Evolutionary conservation across 2,113 vertebrate species (phyloP).

Genomic region (Microcebus griseorufus): DNA sequence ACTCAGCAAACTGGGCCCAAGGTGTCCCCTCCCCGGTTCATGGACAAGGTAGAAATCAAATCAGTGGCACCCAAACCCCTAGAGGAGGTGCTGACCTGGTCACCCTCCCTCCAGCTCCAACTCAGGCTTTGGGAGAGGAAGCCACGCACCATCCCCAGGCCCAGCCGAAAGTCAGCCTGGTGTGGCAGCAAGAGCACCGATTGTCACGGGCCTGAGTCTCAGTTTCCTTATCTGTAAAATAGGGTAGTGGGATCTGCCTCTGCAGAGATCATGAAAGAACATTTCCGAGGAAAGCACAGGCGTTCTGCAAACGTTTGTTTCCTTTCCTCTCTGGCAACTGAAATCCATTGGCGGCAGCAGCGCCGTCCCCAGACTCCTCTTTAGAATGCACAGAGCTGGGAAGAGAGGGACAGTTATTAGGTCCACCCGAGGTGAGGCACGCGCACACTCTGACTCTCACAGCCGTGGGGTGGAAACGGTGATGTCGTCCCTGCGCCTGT

Average conservation of each 20-base stretch:
- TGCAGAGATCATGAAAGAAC: not conserved
- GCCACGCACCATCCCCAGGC: not conserved
- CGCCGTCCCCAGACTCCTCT: not conserved
- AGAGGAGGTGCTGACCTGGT: not conserved
- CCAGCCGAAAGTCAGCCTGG: not conserved
- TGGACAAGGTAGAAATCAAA: not conserved
- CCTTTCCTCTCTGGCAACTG: not conserved
- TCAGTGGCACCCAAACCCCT: not conserved
- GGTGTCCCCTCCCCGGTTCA: not conserved
- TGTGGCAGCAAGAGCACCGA: not conserved
- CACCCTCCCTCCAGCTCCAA: not conserved
- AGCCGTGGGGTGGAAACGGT: not conserved
- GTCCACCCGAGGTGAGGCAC: not conserved
- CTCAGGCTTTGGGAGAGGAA: not conserved
- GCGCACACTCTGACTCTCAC: not conserved
- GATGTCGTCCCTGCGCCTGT: not conserved
- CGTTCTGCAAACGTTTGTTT: not conserved
- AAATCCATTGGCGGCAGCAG: not conserved
- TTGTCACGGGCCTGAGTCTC: not conserved
- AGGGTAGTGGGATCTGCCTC: not conserved
- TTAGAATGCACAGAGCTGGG: not conserved
- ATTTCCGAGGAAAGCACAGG: not conserved
- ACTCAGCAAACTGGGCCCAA: constrained; percentile 29
- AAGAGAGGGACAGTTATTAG: not conserved
- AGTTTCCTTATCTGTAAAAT: constrained; percentile 10